phyloP scores from a whole-genome alignment of 2,888 invertebrate species.

The Limnephilus marmoratus region DNA sequence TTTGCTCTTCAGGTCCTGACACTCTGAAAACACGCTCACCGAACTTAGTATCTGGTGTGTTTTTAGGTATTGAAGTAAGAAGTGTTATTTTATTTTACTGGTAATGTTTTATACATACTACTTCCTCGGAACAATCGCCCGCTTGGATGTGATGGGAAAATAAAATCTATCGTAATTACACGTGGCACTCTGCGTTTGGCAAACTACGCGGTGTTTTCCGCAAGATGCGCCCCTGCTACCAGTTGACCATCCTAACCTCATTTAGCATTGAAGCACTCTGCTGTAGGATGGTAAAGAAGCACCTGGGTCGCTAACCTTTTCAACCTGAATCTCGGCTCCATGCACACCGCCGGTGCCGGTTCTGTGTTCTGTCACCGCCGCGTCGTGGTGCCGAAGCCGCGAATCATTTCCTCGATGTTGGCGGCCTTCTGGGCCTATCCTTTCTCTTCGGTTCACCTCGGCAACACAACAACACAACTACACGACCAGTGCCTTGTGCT shows the following conservation, averaged over 20 bases:
- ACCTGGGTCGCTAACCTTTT: slow-evolving; percentile 46
- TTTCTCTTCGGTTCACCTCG: slow-evolving; percentile 47
- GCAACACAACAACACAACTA: background rate
- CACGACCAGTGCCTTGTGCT: background rate
- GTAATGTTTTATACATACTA: too few species aligned
- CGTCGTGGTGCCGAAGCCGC: slow-evolving; percentile 6
- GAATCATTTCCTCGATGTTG: slow-evolving; percentile 47
- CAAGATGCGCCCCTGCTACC: slow-evolving; percentile 16
- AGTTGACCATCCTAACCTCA: background rate
- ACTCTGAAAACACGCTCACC: too few species aligned
- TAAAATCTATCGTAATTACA: too few species aligned
- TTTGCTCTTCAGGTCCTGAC: too few species aligned
- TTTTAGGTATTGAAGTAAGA: too few species aligned
- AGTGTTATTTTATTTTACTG: too few species aligned
- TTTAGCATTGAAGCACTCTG: background rate
- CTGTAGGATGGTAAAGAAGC: background rate
- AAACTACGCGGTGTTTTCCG: background rate
- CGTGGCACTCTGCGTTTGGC: background rate
- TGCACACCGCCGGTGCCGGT: background rate
- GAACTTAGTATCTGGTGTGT: too few species aligned
- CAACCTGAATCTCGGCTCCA: background rate
- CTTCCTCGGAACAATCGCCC: too few species aligned
- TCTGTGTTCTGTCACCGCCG: slow-evolving; percentile 37
- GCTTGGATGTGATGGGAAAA: too few species aligned
- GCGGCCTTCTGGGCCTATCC: slow-evolving; percentile 49